Conservation (phyloP, 2,113 vertebrate genomes). For the Callaeas wilsoni region DNA sequence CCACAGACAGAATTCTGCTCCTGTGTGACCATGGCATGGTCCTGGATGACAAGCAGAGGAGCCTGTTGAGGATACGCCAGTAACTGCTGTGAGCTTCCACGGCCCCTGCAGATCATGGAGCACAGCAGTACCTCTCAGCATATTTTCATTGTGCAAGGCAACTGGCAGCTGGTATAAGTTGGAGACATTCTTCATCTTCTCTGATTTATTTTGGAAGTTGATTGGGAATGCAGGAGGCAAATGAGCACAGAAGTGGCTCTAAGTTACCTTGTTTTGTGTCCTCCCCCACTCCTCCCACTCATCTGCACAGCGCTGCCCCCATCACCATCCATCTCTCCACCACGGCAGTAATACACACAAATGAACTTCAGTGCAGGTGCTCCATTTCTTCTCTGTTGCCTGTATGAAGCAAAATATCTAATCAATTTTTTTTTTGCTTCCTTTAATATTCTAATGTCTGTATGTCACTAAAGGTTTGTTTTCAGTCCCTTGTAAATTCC, state of each 20-base stretch:
- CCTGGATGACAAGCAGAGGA: background rate
- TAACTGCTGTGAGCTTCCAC: fast-evolving
- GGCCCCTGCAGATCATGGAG: background rate
- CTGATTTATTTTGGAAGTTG: background rate
- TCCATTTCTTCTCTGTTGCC: background rate
- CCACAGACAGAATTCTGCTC: background rate
- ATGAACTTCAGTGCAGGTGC: background rate
- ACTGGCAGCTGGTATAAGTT: background rate
- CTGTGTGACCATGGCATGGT: fast-evolving
- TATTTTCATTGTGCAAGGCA: background rate
- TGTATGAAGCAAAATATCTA: background rate
- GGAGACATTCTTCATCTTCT: background rate
- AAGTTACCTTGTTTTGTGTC: background rate
- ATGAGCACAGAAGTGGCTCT: background rate
- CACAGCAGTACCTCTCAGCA: background rate
- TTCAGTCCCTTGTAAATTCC: background rate
- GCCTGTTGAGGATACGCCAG: background rate
- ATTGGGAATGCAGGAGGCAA: background rate
- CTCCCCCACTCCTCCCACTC: conserved; percentile 21
- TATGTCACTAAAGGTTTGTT: background rate
- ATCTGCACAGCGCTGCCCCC: background rate
- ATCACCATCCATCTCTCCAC: background rate
- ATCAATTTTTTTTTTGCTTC: background rate
- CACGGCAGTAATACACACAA: background rate
- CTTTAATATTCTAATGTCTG: background rate